Evolutionary conservation across 2,113 vertebrate species (phyloP).

Genomic region (Boleophthalmus pectinirostris): DNA sequence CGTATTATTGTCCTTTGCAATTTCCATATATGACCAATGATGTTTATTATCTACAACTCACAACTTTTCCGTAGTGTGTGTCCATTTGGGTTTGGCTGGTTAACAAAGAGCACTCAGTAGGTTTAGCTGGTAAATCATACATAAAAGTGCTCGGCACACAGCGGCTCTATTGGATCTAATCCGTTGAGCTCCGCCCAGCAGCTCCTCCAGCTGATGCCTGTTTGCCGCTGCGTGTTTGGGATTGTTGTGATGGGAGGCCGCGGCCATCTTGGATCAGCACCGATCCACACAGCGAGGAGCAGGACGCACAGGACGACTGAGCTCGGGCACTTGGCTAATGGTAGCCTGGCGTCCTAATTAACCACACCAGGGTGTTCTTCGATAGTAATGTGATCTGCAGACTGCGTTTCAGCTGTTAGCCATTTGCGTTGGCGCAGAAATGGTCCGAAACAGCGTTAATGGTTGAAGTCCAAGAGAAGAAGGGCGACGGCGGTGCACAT

Average conservation of each 20-base stretch:
- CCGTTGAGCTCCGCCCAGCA: neutral
- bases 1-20: too few species aligned
- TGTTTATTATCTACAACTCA: too few species aligned
- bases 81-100: too few species aligned
- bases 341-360: constrained; percentile 32
- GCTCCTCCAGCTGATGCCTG: constrained; percentile 42
- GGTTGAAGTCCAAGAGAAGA: constrained; percentile 23
- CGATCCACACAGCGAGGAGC: constrained; percentile 41
- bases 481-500: constrained; percentile 39
- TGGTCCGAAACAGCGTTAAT: constrained; percentile 12
- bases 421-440: constrained; percentile 2
- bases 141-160: too few species aligned
- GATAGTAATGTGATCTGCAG: constrained; percentile 18
- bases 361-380: constrained; percentile 1
- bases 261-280: constrained; percentile 78
- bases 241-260: constrained; percentile 79
- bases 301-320: constrained; percentile 12
- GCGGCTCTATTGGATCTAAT: neutral
- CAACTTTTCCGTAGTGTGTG: too few species aligned
- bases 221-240: constrained; percentile 63
- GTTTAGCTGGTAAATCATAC: too few species aligned
- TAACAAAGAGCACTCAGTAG: too few species aligned
- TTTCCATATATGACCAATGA: too few species aligned
- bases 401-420: neutral
- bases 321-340: constrained; percentile 26